A percentile compares a stretch with the other conserved stretches of the same genome.
These are phyloP conservation scores for Tipula vernalis DNA, from an alignment of 2,888 invertebrate species.

Conservation along the genomic window DNA sequence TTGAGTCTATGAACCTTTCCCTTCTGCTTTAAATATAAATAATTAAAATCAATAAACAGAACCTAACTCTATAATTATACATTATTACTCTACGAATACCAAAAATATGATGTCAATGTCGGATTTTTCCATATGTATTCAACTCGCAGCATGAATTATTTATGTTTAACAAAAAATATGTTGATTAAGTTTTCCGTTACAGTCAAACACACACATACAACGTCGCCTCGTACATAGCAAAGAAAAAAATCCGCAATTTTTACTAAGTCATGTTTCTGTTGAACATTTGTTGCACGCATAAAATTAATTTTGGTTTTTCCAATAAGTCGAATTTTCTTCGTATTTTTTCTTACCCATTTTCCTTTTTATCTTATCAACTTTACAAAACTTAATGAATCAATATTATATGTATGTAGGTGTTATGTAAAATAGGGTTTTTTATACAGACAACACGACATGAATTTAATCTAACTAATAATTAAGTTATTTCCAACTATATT, in stretches of 20 bases:
- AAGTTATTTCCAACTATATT: neutral
- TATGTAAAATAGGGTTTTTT: no score
- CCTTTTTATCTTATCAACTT: no score
- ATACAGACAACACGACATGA: neutral
- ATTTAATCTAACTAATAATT: neutral
- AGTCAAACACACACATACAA: neutral
- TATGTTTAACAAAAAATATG: neutral
- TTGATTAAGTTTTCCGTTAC: neutral
- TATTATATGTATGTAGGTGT: no score
- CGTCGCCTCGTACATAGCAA: neutral
- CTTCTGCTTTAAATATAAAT: no score
- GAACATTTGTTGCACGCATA: neutral
- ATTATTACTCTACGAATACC: neutral
- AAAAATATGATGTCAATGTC: neutral
- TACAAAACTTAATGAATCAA: neutral
- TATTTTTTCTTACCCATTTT: neutral
- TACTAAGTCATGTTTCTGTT: neutral
- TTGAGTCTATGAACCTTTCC: no score
- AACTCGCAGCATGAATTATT: neutral
- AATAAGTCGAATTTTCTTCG: neutral
- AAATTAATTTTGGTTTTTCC: neutral
- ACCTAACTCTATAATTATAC: no score
- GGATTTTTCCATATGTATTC: neutral
- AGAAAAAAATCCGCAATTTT: neutral
- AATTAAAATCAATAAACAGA: no score